Conservation (phyloP, 2,888 invertebrate genomes). For the Conomelus anceps region DNA sequence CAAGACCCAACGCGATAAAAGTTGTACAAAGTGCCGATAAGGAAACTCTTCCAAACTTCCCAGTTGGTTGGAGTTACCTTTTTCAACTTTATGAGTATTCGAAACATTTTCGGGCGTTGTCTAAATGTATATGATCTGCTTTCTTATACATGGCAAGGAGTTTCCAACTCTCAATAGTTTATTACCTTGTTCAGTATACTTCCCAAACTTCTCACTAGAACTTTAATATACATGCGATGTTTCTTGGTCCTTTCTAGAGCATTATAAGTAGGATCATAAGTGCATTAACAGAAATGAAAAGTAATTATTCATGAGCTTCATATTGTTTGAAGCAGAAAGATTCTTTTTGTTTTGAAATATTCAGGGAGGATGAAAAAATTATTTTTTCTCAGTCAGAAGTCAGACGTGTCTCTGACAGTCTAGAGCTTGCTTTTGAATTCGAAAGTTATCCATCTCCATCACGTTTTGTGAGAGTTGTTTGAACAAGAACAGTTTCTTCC, state of each 20-base stretch:
- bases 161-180: not conserved
- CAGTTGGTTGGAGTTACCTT: not conserved
- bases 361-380: not conserved
- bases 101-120: not conserved
- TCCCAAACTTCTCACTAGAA: not conserved
- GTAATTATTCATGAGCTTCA: not conserved
- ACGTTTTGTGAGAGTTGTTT: no score
- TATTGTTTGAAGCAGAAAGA: not conserved
- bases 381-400: not conserved
- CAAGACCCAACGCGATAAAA: not conserved
- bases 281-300: not conserved
- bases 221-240: not conserved
- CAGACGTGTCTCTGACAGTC: not conserved
- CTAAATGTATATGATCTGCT: not conserved
- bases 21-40: not conserved
- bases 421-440: not conserved
- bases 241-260: not conserved
- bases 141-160: not conserved
- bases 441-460: no score
- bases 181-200: not conserved
- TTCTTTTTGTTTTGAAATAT: not conserved
- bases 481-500: no score
- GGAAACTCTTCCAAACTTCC: not conserved
- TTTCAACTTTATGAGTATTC: not conserved
- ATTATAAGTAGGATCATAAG: not conserved